phyloP scores from a whole-genome alignment of 92 coral and sea anemone genomes.

The Galaxea fascicularis region DNA sequence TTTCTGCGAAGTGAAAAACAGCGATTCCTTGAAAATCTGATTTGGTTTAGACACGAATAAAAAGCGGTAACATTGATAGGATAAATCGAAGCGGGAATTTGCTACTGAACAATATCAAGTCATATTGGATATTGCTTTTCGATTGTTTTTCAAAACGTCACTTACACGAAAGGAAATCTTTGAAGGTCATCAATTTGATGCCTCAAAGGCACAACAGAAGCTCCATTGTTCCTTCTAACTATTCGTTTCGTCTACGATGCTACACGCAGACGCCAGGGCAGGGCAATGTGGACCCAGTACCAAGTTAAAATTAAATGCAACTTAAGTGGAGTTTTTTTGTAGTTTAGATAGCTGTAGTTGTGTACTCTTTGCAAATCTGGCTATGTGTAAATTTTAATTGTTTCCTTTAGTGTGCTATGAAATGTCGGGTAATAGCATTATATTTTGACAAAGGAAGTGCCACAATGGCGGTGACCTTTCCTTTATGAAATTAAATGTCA shows the following conservation, averaged over 20 bases:
- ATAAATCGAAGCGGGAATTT: background rate
- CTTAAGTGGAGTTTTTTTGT: conserved; percentile 2
- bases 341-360: background rate
- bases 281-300: background rate
- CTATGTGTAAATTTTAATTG: no score
- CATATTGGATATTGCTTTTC: background rate
- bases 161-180: conserved; percentile 42
- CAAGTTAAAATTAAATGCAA: background rate
- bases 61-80: no score
- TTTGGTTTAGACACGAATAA: no score
- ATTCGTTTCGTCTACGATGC: background rate
- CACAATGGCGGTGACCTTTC: conserved; percentile 11
- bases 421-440: conserved; percentile 21
- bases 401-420: conserved; percentile 17
- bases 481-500: conserved; percentile 6
- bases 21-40: background rate
- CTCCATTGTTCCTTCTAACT: conserved; percentile 21
- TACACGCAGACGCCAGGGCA: no score
- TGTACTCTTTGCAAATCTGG: conserved; percentile 24
- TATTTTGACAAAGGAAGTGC: conserved; percentile 31
- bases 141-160: conserved; percentile 27
- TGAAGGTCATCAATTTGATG: conserved; percentile 57
- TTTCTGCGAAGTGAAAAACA: background rate
- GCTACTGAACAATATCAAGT: background rate
- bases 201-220: conserved; percentile 52